Percentiles rank a stretch among this genome's conserved stretches.
phyloP scores from a whole-genome alignment of 2,888 invertebrate genomes.

The Eurytoma californica region DNA sequence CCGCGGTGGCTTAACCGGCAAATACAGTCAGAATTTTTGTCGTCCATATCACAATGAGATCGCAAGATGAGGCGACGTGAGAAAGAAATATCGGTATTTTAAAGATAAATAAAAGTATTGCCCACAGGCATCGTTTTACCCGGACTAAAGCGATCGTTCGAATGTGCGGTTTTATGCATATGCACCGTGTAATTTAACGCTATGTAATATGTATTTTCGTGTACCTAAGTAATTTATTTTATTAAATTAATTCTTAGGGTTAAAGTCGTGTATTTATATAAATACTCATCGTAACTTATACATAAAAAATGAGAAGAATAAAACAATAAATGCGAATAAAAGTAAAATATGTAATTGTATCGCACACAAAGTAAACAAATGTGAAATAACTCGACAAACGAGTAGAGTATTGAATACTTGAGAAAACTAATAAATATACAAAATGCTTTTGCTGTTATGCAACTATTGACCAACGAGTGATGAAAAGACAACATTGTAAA shows the following conservation, averaged over 20 bases:
- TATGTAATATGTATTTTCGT: slow-evolving; percentile 61
- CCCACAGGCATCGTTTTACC: slow-evolving; percentile 41
- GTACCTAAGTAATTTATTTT: slow-evolving; percentile 69
- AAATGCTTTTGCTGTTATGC: slow-evolving; percentile 50
- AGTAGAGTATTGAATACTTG: slow-evolving; percentile 47
- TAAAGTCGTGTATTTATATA: slow-evolving; percentile 63
- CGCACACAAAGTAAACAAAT: slow-evolving; percentile 55
- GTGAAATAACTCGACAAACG: slow-evolving; percentile 19
- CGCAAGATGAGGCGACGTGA: neutral
- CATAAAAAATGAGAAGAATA: slow-evolving; percentile 50
- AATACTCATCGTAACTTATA: slow-evolving; percentile 49
- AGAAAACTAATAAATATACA: slow-evolving; percentile 51
- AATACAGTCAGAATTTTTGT: slow-evolving; percentile 9
- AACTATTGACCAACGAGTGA: slow-evolving; percentile 52
- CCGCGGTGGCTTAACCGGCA: neutral
- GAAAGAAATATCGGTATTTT: neutral
- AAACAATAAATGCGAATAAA: slow-evolving; percentile 44
- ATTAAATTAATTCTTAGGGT: slow-evolving; percentile 65
- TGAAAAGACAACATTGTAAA: slow-evolving; percentile 65
- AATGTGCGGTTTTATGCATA: slow-evolving; percentile 62
- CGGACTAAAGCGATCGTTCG: slow-evolving; percentile 33
- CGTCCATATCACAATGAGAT: slow-evolving; percentile 13
- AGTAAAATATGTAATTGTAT: slow-evolving; percentile 42
- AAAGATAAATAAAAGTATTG: slow-evolving; percentile 11
- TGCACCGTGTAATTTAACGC: slow-evolving; percentile 66